Conservation (phyloP, 2,113 vertebrate species). For the Scopus umbretta region DNA sequence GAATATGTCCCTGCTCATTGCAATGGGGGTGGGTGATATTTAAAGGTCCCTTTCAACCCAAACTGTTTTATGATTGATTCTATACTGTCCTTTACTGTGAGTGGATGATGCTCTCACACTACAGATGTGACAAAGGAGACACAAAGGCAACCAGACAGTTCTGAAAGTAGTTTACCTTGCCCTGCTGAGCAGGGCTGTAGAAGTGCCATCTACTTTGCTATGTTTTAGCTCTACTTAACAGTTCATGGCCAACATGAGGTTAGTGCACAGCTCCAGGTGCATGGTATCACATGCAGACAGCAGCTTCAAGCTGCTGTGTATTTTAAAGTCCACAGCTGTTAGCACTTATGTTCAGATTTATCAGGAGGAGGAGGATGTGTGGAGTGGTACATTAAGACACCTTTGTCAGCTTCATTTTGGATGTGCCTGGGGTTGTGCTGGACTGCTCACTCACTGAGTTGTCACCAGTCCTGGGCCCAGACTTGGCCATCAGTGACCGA, state of each 20-base stretch:
- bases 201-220: neutral
- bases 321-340: neutral
- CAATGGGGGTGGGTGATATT: no score
- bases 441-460: neutral
- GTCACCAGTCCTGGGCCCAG: neutral
- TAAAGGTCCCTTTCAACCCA: no score
- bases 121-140: neutral
- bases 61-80: no score
- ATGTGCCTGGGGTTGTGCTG: neutral
- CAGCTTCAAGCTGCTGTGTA: neutral
- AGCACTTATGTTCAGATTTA: neutral
- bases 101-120: neutral
- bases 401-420: neutral
- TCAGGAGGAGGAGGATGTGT: neutral
- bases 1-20: no score
- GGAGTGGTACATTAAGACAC: neutral
- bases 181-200: neutral
- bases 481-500: rapidly evolving
- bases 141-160: neutral
- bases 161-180: neutral
- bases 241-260: neutral
- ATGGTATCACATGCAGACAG: neutral
- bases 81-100: neutral
- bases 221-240: neutral
- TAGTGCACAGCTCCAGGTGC: neutral